Percentiles rank a stretch among this genome's conserved stretches.
Evolutionary conservation across 2,888 invertebrate genomes (phyloP).

Genomic region (Polyommatus icarus): DNA sequence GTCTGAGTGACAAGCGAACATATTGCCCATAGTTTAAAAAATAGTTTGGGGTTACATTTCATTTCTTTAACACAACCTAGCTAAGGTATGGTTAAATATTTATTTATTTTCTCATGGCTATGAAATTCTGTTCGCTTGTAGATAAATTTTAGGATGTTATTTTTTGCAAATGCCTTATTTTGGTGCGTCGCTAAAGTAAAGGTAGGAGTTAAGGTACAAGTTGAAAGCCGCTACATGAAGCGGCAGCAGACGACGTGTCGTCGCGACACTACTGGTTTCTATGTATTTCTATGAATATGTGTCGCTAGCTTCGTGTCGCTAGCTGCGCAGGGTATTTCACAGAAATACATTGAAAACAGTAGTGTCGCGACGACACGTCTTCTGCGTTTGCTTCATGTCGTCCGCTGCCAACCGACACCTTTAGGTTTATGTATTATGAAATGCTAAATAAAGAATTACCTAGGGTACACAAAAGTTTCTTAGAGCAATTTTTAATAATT

Average conservation of each 20-base stretch:
- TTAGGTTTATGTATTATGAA: conserved; percentile 11
- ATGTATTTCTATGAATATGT: too few species aligned
- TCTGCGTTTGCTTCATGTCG: too few species aligned
- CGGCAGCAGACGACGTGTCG: too few species aligned
- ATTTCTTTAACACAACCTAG: conserved; percentile 35
- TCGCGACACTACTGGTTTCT: too few species aligned
- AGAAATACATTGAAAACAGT: too few species aligned
- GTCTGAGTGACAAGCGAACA: neutral
- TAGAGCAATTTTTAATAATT: neutral
- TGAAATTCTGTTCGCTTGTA: conserved; percentile 52
- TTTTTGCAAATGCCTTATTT: conserved; percentile 53
- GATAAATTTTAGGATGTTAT: conserved; percentile 56
- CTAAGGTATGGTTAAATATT: conserved; percentile 43
- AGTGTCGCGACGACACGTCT: too few species aligned
- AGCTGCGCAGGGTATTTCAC: too few species aligned
- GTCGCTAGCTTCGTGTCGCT: too few species aligned
- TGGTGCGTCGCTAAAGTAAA: conserved; percentile 55
- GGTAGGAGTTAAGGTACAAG: conserved; percentile 3
- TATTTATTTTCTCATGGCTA: conserved; percentile 58
- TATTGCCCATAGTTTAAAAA: neutral
- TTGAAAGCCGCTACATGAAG: too few species aligned
- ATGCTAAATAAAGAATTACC: neutral
- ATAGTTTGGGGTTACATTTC: neutral
- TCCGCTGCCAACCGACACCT: too few species aligned
- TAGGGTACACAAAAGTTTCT: neutral